Evolutionary conservation across 2,888 invertebrate species (phyloP).

Genomic region (Coenonympha glycerion): DNA sequence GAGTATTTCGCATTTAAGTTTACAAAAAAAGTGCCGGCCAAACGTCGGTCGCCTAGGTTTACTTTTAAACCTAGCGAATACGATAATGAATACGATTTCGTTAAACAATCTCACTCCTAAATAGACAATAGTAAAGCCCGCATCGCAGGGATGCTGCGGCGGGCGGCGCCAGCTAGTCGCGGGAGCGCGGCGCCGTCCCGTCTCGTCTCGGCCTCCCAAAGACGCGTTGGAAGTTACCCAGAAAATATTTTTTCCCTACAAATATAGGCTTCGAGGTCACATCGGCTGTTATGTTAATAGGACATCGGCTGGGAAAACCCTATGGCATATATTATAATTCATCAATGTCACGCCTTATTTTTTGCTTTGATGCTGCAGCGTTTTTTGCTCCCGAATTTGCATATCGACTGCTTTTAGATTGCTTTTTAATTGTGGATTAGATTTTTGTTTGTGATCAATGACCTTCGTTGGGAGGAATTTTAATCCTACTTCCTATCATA

Average conservation of each 20-base stretch:
- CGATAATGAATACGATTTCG: not conserved
- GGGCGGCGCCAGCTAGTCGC: slow-evolving; percentile 51
- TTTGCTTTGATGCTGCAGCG: slow-evolving; percentile 28
- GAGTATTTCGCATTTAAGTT: too few relatives aligned
- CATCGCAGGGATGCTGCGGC: slow-evolving; percentile 18
- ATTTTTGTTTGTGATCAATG: not conserved
- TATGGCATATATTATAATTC: slow-evolving; percentile 62
- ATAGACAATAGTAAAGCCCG: slow-evolving; percentile 12
- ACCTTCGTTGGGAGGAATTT: too few relatives aligned
- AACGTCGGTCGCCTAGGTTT: too few relatives aligned
- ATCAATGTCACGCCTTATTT: slow-evolving; percentile 57
- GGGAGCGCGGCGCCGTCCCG: slow-evolving; percentile 63
- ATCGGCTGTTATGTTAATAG: slow-evolving; percentile 65
- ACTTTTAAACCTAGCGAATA: too few relatives aligned
- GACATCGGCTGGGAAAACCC: slow-evolving; percentile 54
- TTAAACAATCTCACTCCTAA: not conserved
- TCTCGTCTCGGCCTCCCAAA: slow-evolving; percentile 53
- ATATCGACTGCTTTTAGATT: not conserved
- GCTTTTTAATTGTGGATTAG: slow-evolving; percentile 3
- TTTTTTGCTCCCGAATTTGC: not conserved
- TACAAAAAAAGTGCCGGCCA: too few relatives aligned
- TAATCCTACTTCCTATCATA: too few relatives aligned
- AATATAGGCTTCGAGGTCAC: slow-evolving; percentile 69
- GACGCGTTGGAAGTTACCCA: slow-evolving; percentile 68
- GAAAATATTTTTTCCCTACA: slow-evolving; percentile 62